Evolutionary conservation across 2,888 invertebrate genomes (phyloP).

Genomic region (Xanthorhoe designata): DNA sequence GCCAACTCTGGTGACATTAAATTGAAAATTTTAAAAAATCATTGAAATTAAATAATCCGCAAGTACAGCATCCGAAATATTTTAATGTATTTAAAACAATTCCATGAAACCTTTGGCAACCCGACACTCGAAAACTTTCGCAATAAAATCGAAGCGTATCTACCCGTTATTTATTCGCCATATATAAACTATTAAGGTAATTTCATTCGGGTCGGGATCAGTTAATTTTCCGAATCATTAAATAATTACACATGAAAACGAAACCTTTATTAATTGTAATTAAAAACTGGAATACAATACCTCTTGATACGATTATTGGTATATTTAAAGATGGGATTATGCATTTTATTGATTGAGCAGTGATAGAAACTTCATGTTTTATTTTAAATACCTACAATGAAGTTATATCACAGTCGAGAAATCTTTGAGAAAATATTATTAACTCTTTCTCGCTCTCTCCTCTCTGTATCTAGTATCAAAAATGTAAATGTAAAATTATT

Average conservation of each 20-base stretch:
- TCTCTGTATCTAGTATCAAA: no score
- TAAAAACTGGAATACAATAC: conserved; percentile 2
- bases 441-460: no score
- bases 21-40: no score
- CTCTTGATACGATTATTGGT: background rate
- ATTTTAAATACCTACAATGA: background rate
- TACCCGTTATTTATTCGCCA: conserved; percentile 10
- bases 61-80: no score
- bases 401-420: no score
- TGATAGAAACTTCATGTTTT: no score
- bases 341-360: background rate
- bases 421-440: no score
- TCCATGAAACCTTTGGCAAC: background rate
- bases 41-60: no score
- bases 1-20: no score
- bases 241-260: conserved; percentile 49
- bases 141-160: conserved; percentile 13
- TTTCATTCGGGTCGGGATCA: conserved; percentile 35
- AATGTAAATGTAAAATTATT: no score
- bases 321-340: background rate
- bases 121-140: conserved; percentile 15
- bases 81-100: conserved; percentile 11
- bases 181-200: conserved; percentile 26
- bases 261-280: conserved; percentile 34
- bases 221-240: conserved; percentile 63